These are phyloP conservation scores for Eupithecia subumbrata DNA, from an alignment of 2,888 invertebrate genomes.

Conservation along the genomic window DNA sequence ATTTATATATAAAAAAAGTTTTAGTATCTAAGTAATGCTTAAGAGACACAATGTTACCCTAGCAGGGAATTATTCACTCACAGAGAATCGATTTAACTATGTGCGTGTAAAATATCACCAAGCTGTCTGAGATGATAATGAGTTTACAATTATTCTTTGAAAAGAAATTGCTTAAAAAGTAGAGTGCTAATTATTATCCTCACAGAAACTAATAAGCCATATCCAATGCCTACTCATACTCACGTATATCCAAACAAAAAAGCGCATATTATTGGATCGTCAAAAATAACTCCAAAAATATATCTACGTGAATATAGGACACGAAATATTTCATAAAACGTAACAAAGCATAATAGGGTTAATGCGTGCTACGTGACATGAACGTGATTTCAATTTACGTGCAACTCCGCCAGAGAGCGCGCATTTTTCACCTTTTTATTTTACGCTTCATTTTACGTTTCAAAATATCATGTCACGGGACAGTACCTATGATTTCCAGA, in stretches of 20 bases:
- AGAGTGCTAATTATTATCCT: too few species aligned
- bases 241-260: neutral
- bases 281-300: neutral
- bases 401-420: neutral
- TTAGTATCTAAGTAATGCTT: too few species aligned
- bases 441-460: neutral
- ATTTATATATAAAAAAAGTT: too few species aligned
- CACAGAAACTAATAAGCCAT: neutral
- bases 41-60: too few species aligned
- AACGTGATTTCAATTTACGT: conserved; percentile 2
- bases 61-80: too few species aligned
- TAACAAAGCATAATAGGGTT: conserved; percentile 8
- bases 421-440: neutral
- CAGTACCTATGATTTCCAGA: neutral
- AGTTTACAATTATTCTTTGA: neutral
- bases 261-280: neutral
- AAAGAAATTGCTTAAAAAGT: neutral
- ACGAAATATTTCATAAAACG: conserved; percentile 3
- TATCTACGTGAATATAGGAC: neutral
- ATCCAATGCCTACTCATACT: neutral
- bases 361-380: conserved; percentile 2
- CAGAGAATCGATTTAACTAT: too few species aligned
- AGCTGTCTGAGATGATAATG: neutral
- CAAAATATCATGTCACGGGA: neutral
- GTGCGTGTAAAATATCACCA: too few species aligned